Evolutionary conservation across 2,113 vertebrate genomes (phyloP), one percentile per base, ranked within the genome.

Genomic region (Vulpes vulpes): DNA sequence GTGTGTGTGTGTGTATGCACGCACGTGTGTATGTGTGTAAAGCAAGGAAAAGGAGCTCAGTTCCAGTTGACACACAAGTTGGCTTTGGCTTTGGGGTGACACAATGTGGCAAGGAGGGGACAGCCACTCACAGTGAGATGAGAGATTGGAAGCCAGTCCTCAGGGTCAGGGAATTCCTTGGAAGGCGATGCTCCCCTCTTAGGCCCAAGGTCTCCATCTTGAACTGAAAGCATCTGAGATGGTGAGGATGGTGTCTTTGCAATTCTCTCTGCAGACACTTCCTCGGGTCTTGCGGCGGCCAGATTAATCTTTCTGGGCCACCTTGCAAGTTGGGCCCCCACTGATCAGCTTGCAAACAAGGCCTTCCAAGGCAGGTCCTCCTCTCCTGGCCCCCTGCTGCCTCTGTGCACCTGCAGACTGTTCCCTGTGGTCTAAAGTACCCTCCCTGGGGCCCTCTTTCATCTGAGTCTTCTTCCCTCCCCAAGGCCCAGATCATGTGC

Each of bases 261-360:
- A 3, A 30, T 90, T 86, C 49, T 74, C 60, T 87, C n/a, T 60
- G 35, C 20, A 80, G n/a, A 23, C 43, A 14, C 38, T 27, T 16
- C 22, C 79, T 43, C 0, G 0, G 38, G 53, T 32, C 67, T 89
- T n/a, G 25, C 91, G 7, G 0, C 0, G 3, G 11, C n/a, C 71
- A 89, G 59, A 25, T 35, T 32, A 12, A 6, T 55, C 19, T 53
- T 32, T 69, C 60, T 71, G 20, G 30, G 49, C 55, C 2, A 3
- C 19, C 7, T 0, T 0, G 6, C 59, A 64, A 43, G 2, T 59
- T 14, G 2, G 30, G 38, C 25, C 25, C 69, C 62, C 49, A 25
- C 35, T 16, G 32, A 35, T 3, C 73, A 20, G 22, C 89, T 96
- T 92, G 60, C 67, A 78, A 35, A 38, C 19, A 32, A 74, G 22